These are phyloP conservation scores for Noctuana brunneofusca DNA, from an alignment of 2,888 invertebrate genomes.

Conservation along the genomic window DNA sequence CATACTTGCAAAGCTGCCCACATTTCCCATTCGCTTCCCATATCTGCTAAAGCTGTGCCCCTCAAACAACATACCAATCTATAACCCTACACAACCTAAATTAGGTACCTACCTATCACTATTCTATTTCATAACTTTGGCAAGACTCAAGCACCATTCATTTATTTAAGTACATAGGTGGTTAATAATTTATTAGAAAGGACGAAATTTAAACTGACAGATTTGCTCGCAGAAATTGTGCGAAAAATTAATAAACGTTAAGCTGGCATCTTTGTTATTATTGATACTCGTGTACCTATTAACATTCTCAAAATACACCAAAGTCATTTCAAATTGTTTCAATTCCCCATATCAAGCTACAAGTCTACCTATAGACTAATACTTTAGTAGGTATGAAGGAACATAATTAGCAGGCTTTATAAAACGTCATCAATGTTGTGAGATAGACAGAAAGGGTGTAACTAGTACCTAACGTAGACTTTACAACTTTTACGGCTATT, in stretches of 20 bases:
- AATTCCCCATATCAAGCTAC: too few species aligned
- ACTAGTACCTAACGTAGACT: background rate
- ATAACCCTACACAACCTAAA: background rate
- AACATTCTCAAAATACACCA: background rate
- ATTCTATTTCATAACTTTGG: background rate
- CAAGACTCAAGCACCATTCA: background rate
- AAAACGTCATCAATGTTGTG: too few species aligned
- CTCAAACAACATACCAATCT: conserved; percentile 2
- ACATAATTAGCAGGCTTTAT: too few species aligned
- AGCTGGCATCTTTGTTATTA: background rate
- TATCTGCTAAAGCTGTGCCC: conserved; percentile 25
- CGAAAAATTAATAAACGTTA: background rate
- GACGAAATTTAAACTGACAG: background rate
- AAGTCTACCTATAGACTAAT: too few species aligned
- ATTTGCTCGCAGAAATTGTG: background rate
- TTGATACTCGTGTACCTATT: too few species aligned
- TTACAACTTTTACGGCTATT: background rate
- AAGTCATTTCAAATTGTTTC: conserved; percentile 30
- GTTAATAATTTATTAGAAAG: background rate
- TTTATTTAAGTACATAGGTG: background rate
- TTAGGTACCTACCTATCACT: background rate
- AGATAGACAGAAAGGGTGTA: background rate
- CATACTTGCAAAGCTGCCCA: conserved; percentile 38
- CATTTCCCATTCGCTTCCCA: conserved; percentile 35
- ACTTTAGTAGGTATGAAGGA: too few species aligned